A percentile compares a stretch with the other conserved stretches of the same genome.
Evolutionary conservation across 2,888 invertebrate species (phyloP).

Genomic region (Eristalis arbustorum): DNA sequence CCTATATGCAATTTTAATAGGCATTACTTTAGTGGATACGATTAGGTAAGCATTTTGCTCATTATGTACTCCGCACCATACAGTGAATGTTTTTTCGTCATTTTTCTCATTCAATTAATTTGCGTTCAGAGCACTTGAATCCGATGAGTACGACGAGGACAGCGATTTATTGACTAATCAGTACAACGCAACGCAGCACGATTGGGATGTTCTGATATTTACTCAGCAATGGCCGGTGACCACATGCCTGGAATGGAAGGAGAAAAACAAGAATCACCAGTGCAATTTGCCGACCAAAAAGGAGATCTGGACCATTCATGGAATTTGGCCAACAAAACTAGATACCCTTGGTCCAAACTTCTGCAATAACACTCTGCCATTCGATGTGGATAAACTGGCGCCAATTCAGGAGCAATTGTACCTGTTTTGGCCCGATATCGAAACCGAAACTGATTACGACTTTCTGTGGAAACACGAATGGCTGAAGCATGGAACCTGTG

Average conservation of each 20-base stretch:
- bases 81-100: not conserved
- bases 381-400: slow-evolving; percentile 83
- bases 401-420: slow-evolving; percentile 83
- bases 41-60: slow-evolving; percentile 61
- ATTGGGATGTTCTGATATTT: slow-evolving; percentile 89
- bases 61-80: not conserved
- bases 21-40: slow-evolving; percentile 38
- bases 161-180: not conserved
- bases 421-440: slow-evolving; percentile 87
- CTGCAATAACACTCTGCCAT: slow-evolving; percentile 86
- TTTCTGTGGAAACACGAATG: slow-evolving; percentile 86
- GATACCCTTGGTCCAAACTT: slow-evolving; percentile 85
- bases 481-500: slow-evolving; percentile 92
- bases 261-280: slow-evolving; percentile 82
- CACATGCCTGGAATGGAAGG: slow-evolving; percentile 87
- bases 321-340: slow-evolving; percentile 89
- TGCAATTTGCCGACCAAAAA: slow-evolving; percentile 84
- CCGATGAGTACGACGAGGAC: slow-evolving; percentile 28
- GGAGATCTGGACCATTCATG: slow-evolving; percentile 89
- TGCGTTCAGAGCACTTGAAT: slow-evolving; percentile 35
- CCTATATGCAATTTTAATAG: slow-evolving; percentile 40
- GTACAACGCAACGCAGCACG: slow-evolving; percentile 72
- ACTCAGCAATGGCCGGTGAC: slow-evolving; percentile 91
- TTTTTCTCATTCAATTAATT: not conserved
- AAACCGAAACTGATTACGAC: slow-evolving; percentile 77